Percentiles rank a stretch among this genome's conserved stretches.
Evolutionary conservation across 2,888 invertebrate species (phyloP).

Genomic region (Synanthedon myopaeformis): DNA sequence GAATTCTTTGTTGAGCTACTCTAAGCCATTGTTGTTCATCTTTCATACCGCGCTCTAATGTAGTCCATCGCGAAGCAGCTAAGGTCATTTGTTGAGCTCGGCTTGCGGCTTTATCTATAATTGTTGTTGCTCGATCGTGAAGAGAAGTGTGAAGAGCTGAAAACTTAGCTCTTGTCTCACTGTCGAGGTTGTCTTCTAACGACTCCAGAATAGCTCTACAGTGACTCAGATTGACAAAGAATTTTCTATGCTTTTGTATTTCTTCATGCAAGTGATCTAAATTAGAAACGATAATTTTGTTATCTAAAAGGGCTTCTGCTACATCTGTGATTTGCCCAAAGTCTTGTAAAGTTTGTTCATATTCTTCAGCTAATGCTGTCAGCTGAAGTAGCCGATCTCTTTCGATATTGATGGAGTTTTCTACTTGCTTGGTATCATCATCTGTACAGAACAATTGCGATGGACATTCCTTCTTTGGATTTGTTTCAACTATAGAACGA

Average conservation of each 20-base stretch:
- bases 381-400: slow-evolving; percentile 82
- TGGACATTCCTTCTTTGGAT: slow-evolving; percentile 78
- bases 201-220: slow-evolving; percentile 89
- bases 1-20: slow-evolving; percentile 86
- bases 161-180: slow-evolving; percentile 80
- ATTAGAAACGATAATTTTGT: slow-evolving; percentile 79
- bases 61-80: slow-evolving; percentile 87
- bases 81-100: slow-evolving; percentile 86
- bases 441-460: slow-evolving; percentile 74
- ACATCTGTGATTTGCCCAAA: slow-evolving; percentile 87
- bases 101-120: slow-evolving; percentile 84
- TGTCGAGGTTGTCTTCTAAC: slow-evolving; percentile 84
- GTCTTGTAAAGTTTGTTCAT: slow-evolving; percentile 88
- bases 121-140: slow-evolving; percentile 79
- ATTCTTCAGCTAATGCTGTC: slow-evolving; percentile 84
- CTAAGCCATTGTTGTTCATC: slow-evolving; percentile 87
- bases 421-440: slow-evolving; percentile 77
- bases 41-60: slow-evolving; percentile 83
- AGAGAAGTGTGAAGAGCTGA: slow-evolving; percentile 80
- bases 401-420: slow-evolving; percentile 77
- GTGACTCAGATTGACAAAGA: slow-evolving; percentile 89
- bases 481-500: slow-evolving; percentile 74
- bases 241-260: slow-evolving; percentile 89
- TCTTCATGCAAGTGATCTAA: slow-evolving; percentile 88
- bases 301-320: slow-evolving; percentile 84